Conservation (phyloP, 2,888 invertebrate genomes). For the Anoncus sp. region DNA sequence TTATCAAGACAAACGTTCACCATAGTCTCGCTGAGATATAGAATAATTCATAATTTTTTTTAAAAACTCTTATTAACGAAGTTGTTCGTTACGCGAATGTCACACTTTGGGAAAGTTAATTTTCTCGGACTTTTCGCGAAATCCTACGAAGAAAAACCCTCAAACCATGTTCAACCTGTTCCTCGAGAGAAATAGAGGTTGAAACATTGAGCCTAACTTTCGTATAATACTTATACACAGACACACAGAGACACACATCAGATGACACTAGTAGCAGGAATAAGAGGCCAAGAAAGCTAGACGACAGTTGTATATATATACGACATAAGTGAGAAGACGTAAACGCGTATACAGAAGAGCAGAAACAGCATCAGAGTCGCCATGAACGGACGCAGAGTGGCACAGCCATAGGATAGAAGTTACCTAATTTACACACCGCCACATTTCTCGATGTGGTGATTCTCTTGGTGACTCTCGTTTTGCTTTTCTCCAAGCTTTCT, state of each 20-base stretch:
- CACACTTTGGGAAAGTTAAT: slow-evolving; percentile 31
- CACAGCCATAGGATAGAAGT: slow-evolving; percentile 63
- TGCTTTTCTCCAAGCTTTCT: slow-evolving; percentile 43
- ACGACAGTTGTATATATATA: slow-evolving; percentile 14
- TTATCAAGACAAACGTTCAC: too few relatives aligned
- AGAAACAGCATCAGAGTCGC: slow-evolving; percentile 45
- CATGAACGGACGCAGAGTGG: slow-evolving; percentile 46
- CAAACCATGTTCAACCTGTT: not conserved
- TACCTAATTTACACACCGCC: slow-evolving; percentile 81
- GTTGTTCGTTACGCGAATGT: too few relatives aligned
- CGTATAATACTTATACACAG: not conserved
- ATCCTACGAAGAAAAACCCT: not conserved
- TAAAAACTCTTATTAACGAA: too few relatives aligned
- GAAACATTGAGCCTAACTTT: not conserved
- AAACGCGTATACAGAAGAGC: slow-evolving; percentile 27
- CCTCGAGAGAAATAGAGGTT: not conserved
- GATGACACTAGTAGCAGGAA: slow-evolving; percentile 11
- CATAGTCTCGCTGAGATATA: too few relatives aligned
- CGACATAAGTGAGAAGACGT: slow-evolving; percentile 37
- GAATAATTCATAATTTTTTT: too few relatives aligned
- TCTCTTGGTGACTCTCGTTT: slow-evolving; percentile 48
- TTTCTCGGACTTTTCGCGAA: slow-evolving; percentile 37
- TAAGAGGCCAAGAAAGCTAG: slow-evolving; percentile 38
- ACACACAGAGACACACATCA: not conserved
- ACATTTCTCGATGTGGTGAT: slow-evolving; percentile 71